These are phyloP conservation scores for Callosobruchus maculatus DNA, from an alignment of 2,888 invertebrate genomes.

Conservation along the genomic window DNA sequence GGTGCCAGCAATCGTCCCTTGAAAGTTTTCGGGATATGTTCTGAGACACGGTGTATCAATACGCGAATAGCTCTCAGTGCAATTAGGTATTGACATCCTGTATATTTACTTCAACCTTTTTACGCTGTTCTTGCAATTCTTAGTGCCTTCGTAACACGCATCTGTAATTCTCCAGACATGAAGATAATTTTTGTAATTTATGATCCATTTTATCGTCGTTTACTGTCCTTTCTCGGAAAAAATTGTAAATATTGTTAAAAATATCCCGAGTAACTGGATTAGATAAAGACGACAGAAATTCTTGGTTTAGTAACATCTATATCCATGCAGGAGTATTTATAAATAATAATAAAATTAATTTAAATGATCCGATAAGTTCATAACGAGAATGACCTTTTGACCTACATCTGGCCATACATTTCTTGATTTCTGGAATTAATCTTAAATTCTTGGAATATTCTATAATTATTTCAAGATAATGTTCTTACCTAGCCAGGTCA, in stretches of 20 bases:
- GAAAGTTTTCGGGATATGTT: too few species aligned
- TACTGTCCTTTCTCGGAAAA: neutral
- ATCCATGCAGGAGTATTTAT: neutral
- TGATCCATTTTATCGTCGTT: neutral
- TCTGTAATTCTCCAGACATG: neutral
- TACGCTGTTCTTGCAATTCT: too few species aligned
- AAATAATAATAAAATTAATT: neutral
- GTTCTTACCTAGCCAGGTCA: neutral
- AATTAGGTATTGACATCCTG: too few species aligned
- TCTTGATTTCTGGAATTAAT: neutral
- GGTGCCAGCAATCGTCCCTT: too few species aligned
- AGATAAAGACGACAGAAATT: neutral
- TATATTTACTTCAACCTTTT: too few species aligned
- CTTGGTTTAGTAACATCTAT: neutral
- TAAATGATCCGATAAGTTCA: neutral
- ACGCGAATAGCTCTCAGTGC: too few species aligned
- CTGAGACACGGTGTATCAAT: too few species aligned
- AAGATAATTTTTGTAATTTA: neutral
- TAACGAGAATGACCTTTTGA: neutral
- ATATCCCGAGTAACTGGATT: neutral
- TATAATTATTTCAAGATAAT: neutral
- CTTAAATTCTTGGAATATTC: neutral
- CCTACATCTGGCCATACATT: neutral
- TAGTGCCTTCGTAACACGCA: neutral
- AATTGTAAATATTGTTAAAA: neutral